Conservation (phyloP, 2,113 vertebrate genomes). For the Regulus satrapa region DNA sequence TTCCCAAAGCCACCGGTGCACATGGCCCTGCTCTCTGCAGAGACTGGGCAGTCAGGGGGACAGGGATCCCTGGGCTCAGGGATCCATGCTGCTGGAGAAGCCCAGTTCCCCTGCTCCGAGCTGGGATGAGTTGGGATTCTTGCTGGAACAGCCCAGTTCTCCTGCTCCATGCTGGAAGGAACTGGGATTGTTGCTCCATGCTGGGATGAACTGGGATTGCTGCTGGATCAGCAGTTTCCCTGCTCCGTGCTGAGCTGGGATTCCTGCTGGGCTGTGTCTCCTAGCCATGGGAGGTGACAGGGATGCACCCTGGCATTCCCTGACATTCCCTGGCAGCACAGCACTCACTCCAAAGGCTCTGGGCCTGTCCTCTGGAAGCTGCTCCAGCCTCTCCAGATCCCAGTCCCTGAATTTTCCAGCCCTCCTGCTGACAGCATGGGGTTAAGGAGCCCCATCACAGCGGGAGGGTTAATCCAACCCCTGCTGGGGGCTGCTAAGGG, state of each 20-base stretch:
- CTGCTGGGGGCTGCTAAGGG: not conserved
- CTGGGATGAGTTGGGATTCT: not conserved
- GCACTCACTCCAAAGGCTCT: not conserved
- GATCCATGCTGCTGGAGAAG: fast-evolving
- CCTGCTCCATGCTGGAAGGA: not conserved
- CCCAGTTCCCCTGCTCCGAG: not conserved
- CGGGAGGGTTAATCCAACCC: not conserved
- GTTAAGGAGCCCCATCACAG: not conserved
- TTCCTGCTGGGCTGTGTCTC: not conserved
- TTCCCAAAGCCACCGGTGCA: not conserved
- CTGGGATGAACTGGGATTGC: not conserved
- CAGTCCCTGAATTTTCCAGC: fast-evolving
- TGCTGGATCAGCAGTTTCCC: not conserved
- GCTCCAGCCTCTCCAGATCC: not conserved
- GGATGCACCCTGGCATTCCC: not conserved
- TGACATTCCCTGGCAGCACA: not conserved
- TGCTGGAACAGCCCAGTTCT: not conserved
- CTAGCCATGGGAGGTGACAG: fast-evolving
- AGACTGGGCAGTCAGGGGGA: fast-evolving
- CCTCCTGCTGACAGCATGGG: fast-evolving
- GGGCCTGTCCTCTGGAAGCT: not conserved
- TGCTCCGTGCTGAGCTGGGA: not conserved
- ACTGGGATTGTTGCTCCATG: not conserved
- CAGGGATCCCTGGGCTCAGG: not conserved
- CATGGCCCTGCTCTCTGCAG: not conserved